phyloP scores from a whole-genome alignment of 2,797 vertebrate species.

The Poeciliopsis paucimaculata region DNA sequence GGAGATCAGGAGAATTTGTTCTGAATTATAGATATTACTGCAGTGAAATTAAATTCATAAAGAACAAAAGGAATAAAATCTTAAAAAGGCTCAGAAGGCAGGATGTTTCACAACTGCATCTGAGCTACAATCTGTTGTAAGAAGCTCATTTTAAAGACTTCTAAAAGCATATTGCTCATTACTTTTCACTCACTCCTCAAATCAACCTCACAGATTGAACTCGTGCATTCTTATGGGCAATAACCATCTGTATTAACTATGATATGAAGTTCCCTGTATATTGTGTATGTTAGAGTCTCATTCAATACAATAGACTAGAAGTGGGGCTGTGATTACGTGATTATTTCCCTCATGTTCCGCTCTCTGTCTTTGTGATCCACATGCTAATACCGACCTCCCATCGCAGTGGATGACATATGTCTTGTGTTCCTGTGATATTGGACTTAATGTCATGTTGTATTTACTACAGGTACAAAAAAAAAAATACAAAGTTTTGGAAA shows the following conservation, averaged over 20 bases:
- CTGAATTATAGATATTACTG: conserved; percentile 74
- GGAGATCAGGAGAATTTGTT: conserved; percentile 46
- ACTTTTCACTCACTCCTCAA: conserved; percentile 27
- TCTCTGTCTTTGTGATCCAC: conserved; percentile 39
- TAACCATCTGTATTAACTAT: conserved; percentile 57
- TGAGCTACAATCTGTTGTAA: conserved; percentile 66
- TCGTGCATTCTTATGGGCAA: conserved; percentile 48
- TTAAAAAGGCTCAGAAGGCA: conserved; percentile 48
- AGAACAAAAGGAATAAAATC: conserved; percentile 54
- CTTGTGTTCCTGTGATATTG: background rate
- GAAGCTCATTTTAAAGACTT: conserved; percentile 66
- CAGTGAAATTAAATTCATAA: conserved; percentile 74
- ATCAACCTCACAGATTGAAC: conserved; percentile 39
- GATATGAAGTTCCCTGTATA: conserved; percentile 53
- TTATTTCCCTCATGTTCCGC: conserved; percentile 18
- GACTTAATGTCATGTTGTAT: background rate
- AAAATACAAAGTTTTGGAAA: background rate
- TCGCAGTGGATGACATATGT: background rate
- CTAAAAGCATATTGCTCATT: conserved; percentile 58
- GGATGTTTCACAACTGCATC: conserved; percentile 64
- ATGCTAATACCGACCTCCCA: conserved; percentile 24
- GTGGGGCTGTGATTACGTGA: conserved; percentile 22
- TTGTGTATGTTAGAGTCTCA: conserved; percentile 44
- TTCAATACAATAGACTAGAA: conserved; percentile 39
- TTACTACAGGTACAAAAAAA: background rate